Base-by-base conservation (phyloP, 2,888 invertebrate genomes). In the Theristus sp. region DNA sequence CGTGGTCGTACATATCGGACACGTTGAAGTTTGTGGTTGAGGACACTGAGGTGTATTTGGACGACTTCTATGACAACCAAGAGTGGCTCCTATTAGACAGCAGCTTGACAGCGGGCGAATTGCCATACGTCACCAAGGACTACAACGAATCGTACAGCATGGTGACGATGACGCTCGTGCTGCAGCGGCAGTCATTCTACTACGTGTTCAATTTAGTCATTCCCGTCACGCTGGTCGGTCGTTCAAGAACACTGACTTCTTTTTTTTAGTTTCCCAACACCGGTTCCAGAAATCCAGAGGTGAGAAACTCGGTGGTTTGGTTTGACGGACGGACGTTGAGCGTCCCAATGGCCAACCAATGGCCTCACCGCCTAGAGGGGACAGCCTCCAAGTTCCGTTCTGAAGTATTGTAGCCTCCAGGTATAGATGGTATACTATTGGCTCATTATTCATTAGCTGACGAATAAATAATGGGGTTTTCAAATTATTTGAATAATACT, bases 201-300 rank as follows among this genome's bases (percentile, higher is more conserved):
- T 78, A 78, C 66, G 73, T 78, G 29, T 79, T 78, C 70, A 79
- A 78, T 66, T 73, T 78, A 70, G 75, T 78, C 38, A 74, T 78
- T 66, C 78, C 78, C 3, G 78, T 78, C 63, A 70, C 77, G 26
- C 66, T 78, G 58, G 78, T 78, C 2, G 24, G 30, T 56, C 26
- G 13, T 17, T 6, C 10, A 3, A 20, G 6, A 10, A 49, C n/a
- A 49, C n/a, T 17, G 20, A 17, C 3, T 49, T 49, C 10, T 38
- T 38, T 38, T 20, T 13, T 38, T 38, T 38, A 38, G 10, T 38
- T 38, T 38, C 10, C 38, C 10, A 10, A 38, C 38, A 38, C 10
- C n/a, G n/a, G n/a, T n/a, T n/a, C n/a, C n/a, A n/a, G n/a, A n/a
- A n/a, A n/a, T n/a, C n/a, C n/a, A n/a, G n/a, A n/a, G n/a, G n/a